These are phyloP conservation scores for Arbacia lixula DNA, from an alignment of 53 echinoderm and acorn worm species.

Conservation along the genomic window DNA sequence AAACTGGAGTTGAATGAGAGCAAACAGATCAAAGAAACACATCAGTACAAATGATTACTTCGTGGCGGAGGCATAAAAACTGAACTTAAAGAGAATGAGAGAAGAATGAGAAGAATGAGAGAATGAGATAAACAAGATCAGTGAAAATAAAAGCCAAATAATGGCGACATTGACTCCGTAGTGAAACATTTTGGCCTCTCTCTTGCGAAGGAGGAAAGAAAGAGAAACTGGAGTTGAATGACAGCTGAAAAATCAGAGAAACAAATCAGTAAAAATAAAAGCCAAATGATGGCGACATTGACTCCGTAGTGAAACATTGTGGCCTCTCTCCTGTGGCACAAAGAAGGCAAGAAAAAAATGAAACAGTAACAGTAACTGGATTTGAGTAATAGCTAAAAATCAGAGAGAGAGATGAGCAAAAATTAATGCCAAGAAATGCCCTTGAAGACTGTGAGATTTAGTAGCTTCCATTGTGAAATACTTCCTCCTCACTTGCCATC, in stretches of 20 bases:
- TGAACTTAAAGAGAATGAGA: conserved; percentile 17
- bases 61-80: conserved; percentile 52
- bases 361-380: background rate
- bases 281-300: conserved; percentile 64
- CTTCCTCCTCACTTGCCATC: too few relatives aligned
- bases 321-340: conserved; percentile 39
- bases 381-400: too few relatives aligned
- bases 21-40: too few relatives aligned
- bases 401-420: too few relatives aligned
- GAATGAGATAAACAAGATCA: background rate
- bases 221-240: too few relatives aligned
- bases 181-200: conserved; percentile 58
- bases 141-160: conserved; percentile 61
- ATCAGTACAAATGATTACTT: too few relatives aligned
- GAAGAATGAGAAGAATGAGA: too few relatives aligned
- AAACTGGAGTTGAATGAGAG: too few relatives aligned
- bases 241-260: too few relatives aligned
- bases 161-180: conserved; percentile 61
- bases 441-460: too few relatives aligned
- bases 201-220: background rate
- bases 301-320: conserved; percentile 55
- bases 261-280: conserved; percentile 72
- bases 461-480: too few relatives aligned
- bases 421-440: conserved; percentile 61
- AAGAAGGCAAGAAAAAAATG: too few relatives aligned